phyloP scores from a whole-genome alignment of 1,140 invertebrate genomes.

The Philopotamus ludificatus region DNA sequence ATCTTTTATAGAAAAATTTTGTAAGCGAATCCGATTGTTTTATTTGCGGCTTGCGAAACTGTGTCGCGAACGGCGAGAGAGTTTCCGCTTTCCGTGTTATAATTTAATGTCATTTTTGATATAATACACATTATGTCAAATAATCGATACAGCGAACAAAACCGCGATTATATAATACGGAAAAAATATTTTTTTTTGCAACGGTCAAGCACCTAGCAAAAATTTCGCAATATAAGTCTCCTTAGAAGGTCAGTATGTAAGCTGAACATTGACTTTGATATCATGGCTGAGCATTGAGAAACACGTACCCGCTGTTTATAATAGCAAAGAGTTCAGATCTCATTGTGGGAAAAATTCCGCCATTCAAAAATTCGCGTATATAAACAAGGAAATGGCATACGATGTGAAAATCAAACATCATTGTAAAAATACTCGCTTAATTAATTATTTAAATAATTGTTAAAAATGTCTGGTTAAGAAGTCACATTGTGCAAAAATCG shows the following conservation, averaged over 20 bases:
- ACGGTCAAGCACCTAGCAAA: neutral
- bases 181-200: neutral
- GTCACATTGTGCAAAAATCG: no score
- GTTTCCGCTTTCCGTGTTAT: neutral
- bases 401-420: no score
- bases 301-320: neutral
- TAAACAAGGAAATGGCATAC: no score
- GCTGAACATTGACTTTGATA: slow-evolving; percentile 5
- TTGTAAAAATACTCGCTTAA: no score
- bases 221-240: neutral
- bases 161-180: neutral
- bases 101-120: neutral
- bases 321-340: neutral
- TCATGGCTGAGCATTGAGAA: neutral
- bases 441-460: no score
- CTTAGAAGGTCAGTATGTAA: neutral
- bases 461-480: no score
- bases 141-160: neutral
- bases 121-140: neutral
- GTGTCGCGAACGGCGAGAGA: neutral
- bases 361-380: no score
- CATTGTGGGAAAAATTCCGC: neutral
- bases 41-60: slow-evolving; percentile 3
- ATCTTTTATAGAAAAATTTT: slow-evolving; percentile 18
- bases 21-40: slow-evolving; percentile 24